A percentile compares a stretch with the other conserved stretches of the same genome.
phyloP scores from a whole-genome alignment of 2,888 invertebrate species.

The Spicauda simplicius region DNA sequence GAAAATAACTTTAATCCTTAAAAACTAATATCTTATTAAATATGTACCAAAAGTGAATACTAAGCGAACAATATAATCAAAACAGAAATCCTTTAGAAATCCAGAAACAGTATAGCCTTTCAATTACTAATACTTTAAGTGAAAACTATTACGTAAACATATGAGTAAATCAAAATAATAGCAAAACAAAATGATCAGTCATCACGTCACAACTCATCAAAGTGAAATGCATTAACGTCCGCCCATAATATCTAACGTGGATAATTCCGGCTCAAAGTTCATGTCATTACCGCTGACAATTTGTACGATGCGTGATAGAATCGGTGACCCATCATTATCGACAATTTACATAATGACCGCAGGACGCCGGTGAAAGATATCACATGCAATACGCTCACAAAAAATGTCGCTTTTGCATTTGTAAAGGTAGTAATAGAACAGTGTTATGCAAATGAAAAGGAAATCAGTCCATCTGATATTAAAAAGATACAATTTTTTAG shows the following conservation, averaged over 20 bases:
- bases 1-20: too few relatives aligned
- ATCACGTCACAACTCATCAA: constrained; percentile 1
- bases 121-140: too few relatives aligned
- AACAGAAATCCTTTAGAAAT: too few relatives aligned
- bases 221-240: constrained; percentile 13
- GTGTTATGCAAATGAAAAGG: not conserved
- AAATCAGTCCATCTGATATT: too few relatives aligned
- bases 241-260: constrained; percentile 15
- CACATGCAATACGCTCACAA: constrained; percentile 40
- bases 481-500: too few relatives aligned
- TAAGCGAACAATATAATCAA: too few relatives aligned
- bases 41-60: too few relatives aligned
- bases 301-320: constrained; percentile 54
- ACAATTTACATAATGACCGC: constrained; percentile 66
- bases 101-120: too few relatives aligned
- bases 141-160: too few relatives aligned
- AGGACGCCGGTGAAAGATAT: constrained; percentile 56
- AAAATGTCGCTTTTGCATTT: constrained; percentile 51
- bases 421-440: not conserved
- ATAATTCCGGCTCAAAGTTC: constrained; percentile 54
- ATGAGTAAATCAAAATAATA: not conserved
- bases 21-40: too few relatives aligned
- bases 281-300: constrained; percentile 56
- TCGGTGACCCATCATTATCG: constrained; percentile 59
- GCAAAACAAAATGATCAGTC: not conserved